These are phyloP conservation scores for Sus scrofa DNA, from an alignment of 2,113 vertebrate species.

Conservation along the genomic window T2T-Sscrofa CM000818.6:93703501-93704000, in stretches of 20 bases:
- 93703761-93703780: too few species aligned
- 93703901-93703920: background rate
- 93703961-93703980: background rate
- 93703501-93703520: background rate
- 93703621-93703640: too few species aligned
- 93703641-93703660: too few species aligned
- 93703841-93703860: background rate
- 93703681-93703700: too few species aligned
- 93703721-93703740: too few species aligned
- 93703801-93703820: background rate
- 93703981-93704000: background rate
- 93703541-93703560: background rate
- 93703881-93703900: background rate
- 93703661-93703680: too few species aligned
- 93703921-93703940: background rate
- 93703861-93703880: background rate
- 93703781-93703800: background rate
- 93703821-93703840: background rate
- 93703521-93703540: background rate
- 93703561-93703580: background rate
- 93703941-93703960: background rate
- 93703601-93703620: too few species aligned
- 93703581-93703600: too few species aligned
- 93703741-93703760: too few species aligned
- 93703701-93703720: too few species aligned